Evolutionary conservation across 2,888 invertebrate genomes (phyloP), one percentile per base, ranked within the genome.

Genomic region (Dione juno): DNA sequence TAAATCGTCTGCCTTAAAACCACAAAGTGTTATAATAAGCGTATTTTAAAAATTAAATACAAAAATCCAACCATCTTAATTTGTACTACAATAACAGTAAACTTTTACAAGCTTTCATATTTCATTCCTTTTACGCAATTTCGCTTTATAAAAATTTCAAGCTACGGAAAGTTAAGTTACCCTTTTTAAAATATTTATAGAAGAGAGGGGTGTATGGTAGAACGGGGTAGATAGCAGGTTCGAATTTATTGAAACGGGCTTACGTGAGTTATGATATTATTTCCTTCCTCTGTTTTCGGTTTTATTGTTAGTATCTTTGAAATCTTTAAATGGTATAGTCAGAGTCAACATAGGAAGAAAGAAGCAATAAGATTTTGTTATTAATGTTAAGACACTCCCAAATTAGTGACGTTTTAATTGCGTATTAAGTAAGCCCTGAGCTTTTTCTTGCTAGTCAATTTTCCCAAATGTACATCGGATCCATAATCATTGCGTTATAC

Each of bases 111-210:
- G 73, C 74, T 73, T 53, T 64, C 64, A 21, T 69, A 69, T 69
- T 54, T 54, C 64, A 52, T 14, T 69, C 70, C 45, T 66, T 41
- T 52, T 73, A 52, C 74, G 68, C 67, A 69, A 71, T 75, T 66
- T 69, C 68, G 69, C 48, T 66, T 70, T 67, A 72, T 75, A 75
- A 76, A 75, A 72, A 66, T 76, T 76, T 66, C 72, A 75, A 67
- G 58, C 16, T 11, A 37, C 37, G 69, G 59, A 68, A 73, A 68
- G 67, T 71, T 71, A 57, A 71, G 67, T 28, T 74, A 77, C 77
- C 76, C 75, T 77, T 76, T 75, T 43, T 43, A 77, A 74, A 77
- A 75, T 77, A 77, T 79, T 77, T 74, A 78, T 73, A 72, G 73
- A 68, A 75, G 63, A 71, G 72, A 68, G 74, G 63, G 19, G 69